Percentiles rank a stretch among this genome's conserved stretches.
These are phyloP conservation scores for Platanista minor DNA, from an alignment of 2,113 vertebrate genomes.

Conservation along the genomic window DNA sequence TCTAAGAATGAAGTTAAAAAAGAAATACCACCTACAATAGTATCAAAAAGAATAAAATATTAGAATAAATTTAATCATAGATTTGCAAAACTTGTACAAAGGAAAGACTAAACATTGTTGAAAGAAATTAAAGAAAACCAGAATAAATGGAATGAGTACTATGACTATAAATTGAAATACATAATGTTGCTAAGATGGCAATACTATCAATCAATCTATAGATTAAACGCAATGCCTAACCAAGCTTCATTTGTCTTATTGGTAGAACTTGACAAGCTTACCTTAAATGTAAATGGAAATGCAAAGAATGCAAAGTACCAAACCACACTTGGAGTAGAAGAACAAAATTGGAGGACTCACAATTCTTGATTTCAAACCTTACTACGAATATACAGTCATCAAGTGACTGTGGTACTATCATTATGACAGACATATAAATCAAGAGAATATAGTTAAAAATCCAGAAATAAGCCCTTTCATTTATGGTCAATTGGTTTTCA, in stretches of 20 bases:
- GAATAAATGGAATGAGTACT: not conserved
- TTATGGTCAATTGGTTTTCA: not conserved
- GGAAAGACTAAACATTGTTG: not conserved
- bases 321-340: not conserved
- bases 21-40: not conserved
- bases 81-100: not conserved
- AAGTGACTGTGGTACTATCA: not conserved
- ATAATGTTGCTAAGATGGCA: not conserved
- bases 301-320: not conserved
- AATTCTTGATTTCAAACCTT: not conserved
- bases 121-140: not conserved
- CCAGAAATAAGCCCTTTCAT: not conserved
- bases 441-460: not conserved
- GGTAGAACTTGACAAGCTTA: not conserved
- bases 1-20: not conserved
- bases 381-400: not conserved
- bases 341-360: not conserved
- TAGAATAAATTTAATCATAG: not conserved
- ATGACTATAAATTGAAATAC: not conserved
- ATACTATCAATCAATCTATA: not conserved
- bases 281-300: not conserved
- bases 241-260: not conserved
- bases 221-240: not conserved
- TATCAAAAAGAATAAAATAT: not conserved
- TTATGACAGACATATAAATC: not conserved